Conservation (phyloP, 2,888 invertebrate species). For the Eupithecia vulgata region DNA sequence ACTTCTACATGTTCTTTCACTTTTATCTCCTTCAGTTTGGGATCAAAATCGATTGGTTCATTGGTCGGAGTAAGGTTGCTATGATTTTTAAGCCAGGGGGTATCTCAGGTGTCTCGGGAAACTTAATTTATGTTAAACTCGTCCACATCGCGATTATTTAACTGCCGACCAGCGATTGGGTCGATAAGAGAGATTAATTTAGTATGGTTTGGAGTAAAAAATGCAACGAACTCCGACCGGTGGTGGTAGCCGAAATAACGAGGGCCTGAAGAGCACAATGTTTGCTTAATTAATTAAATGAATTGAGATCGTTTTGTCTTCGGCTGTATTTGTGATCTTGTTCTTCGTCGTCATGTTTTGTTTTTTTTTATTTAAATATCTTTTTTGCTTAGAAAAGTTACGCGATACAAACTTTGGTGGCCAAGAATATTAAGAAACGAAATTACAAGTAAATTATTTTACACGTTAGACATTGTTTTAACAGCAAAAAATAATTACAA, state of each 20-base stretch:
- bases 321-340: conserved; percentile 14
- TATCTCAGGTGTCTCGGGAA: conserved; percentile 81
- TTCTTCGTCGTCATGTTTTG: conserved; percentile 21
- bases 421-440: background rate
- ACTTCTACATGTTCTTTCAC: conserved; percentile 25
- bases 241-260: conserved; percentile 34
- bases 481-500: too few species aligned
- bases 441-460: background rate
- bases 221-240: conserved; percentile 67
- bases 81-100: conserved; percentile 69
- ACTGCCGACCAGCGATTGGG: conserved; percentile 71
- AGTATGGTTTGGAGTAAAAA: conserved; percentile 63
- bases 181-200: conserved; percentile 81
- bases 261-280: conserved; percentile 19
- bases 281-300: conserved; percentile 37
- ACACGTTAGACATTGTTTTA: too few species aligned
- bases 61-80: conserved; percentile 34
- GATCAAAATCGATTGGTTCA: conserved; percentile 45
- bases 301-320: conserved; percentile 34
- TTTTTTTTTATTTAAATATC: background rate
- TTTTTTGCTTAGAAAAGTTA: background rate
- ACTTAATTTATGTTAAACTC: conserved; percentile 84
- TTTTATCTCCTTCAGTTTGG: conserved; percentile 41
- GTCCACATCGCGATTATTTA: conserved; percentile 79
- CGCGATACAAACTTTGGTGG: background rate